Base-by-base conservation (phyloP, 2,888 invertebrate species). In the Andrena bicolor region DNA sequence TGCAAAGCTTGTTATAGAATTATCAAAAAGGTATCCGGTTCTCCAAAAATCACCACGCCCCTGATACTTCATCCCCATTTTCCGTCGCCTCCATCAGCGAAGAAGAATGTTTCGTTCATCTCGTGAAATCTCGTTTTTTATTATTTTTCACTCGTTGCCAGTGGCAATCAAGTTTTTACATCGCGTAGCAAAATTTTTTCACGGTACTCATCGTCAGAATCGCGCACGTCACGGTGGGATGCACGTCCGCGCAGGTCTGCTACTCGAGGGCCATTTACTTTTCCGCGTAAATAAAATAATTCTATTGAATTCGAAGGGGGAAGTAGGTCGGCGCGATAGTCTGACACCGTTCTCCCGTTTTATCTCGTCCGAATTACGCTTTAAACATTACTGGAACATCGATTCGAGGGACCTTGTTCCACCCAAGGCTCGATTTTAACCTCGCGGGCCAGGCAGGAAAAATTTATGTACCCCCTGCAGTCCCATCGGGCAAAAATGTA, bases 401-500 rank as follows among this genome's bases (percentile, higher is more conserved):
- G 61, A 75, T 75, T 51, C 13, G 35, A 32, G n/a, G 13, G 8
- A 35, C 10, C 35, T 41, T 75, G 30, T n/a, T 69, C 26, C 10
- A 16, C 23, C 64, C 23, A 23, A 23, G 56, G 23, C 28, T 69
- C 56, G 23, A 73, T n/a, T 77, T 48, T 61, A 58, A 51, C 65
- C 32, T n/a, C 8, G n/a, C 23, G n/a, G 58, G 35, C 8, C 16
- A 23, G 4, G 51, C 10, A n/a, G 51, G 49, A 80, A 63, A 71
- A 69, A 83, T 75, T 58, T 70, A 76, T 41, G 65, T 70, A 71
- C 53, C 61, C 41, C 68, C 32, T 5, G 66, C 28, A 58, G 53
- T 3, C 58, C 66, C 63, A 64, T 49, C 63, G 77, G 30, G 74
- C 65, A 71, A 68, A 72, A 82, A 64, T 75, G 72, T 75, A 77